Conservation (phyloP, 1,140 invertebrate species). For the Mactra quadrangularis region DNA sequence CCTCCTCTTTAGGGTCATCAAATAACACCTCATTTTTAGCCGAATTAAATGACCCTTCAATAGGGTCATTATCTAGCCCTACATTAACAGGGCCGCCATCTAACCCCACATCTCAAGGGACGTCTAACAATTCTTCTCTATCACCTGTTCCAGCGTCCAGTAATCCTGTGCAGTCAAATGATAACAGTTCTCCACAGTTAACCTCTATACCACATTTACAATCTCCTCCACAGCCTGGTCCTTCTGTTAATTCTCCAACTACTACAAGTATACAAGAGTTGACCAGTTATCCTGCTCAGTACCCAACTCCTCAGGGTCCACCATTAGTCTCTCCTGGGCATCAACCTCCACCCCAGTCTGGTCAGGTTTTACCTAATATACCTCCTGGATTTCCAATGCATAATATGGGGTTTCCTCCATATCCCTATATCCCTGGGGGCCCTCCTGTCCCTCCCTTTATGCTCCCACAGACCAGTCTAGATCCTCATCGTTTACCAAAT, state of each 20-base stretch:
- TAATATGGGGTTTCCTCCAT: conserved; percentile 33
- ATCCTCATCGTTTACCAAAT: not conserved
- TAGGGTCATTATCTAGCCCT: not conserved
- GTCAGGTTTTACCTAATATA: not conserved
- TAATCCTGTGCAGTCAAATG: too few relatives aligned
- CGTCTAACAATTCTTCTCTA: too few relatives aligned
- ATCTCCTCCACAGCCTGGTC: not conserved
- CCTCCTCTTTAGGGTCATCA: too few relatives aligned
- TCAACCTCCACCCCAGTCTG: not conserved
- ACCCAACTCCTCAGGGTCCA: not conserved
- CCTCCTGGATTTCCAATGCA: conserved; percentile 9
- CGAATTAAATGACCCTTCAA: too few relatives aligned
- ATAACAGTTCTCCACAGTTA: not conserved
- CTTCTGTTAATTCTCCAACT: not conserved
- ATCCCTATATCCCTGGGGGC: conserved; percentile 7
- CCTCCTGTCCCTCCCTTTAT: conserved; percentile 4
- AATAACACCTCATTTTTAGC: too few relatives aligned
- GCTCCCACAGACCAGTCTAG: not conserved
- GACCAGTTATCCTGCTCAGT: not conserved
- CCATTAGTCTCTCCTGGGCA: not conserved
- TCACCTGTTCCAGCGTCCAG: too few relatives aligned
- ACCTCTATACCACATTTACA: not conserved
- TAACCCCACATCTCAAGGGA: not conserved
- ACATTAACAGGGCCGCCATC: not conserved
- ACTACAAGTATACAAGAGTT: not conserved